Evolutionary conservation across 1,140 invertebrate species (phyloP).

Genomic region (Nomia melanderi): DNA sequence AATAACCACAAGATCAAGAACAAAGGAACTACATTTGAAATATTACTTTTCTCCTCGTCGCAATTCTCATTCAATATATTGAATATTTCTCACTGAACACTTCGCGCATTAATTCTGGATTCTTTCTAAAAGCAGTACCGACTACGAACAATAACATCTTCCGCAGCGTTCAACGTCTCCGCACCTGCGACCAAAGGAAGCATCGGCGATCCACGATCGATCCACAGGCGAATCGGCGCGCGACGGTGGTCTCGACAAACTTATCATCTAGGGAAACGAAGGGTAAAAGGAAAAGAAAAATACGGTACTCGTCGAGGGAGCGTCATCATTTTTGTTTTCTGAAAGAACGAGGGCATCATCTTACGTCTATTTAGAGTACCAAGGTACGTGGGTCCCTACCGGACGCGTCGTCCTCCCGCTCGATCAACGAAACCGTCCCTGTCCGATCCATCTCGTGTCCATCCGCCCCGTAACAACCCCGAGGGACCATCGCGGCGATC

Average conservation of each 20-base stretch:
- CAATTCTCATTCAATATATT: too few species aligned
- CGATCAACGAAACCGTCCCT: background rate
- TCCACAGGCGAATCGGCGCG: conserved; percentile 5
- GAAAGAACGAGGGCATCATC: conserved; percentile 79
- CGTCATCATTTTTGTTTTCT: conserved; percentile 50
- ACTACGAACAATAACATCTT: too few species aligned
- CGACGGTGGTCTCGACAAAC: conserved; percentile 31
- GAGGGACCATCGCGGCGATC: conserved; percentile 58
- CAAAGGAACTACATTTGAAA: too few species aligned
- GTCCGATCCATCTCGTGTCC: background rate
- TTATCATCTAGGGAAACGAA: conserved; percentile 38
- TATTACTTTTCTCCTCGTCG: too few species aligned
- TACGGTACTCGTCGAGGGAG: conserved; percentile 58
- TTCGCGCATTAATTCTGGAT: too few species aligned
- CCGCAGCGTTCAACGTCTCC: too few species aligned
- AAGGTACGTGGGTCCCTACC: conserved; percentile 65
- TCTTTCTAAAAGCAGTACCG: too few species aligned
- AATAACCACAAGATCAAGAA: too few species aligned
- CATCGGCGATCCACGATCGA: conserved; percentile 12
- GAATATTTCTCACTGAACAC: too few species aligned
- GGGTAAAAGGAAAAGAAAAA: conserved; percentile 40
- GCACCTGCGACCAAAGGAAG: too few species aligned
- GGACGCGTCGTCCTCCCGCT: background rate
- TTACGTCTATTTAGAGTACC: conserved; percentile 71
- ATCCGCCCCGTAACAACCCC: background rate